phyloP scores from a whole-genome alignment of 2,888 invertebrate genomes.

The Dyspetes luteomarginatus region DNA sequence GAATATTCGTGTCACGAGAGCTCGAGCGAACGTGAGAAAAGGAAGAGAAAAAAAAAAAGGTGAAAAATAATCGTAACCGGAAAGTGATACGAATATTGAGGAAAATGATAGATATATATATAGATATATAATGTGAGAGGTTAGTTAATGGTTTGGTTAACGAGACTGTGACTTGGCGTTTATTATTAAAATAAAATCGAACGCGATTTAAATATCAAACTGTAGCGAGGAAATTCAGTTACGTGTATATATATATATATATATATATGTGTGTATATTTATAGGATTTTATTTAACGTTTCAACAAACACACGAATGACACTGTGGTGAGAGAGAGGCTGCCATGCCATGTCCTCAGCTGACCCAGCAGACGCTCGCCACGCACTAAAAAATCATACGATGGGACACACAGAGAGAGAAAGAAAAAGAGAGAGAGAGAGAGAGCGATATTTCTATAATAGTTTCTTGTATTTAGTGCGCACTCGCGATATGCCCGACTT shows the following conservation, averaged over 20 bases:
- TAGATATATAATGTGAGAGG: no score
- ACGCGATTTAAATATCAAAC: conserved; percentile 1
- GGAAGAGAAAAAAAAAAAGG: neutral
- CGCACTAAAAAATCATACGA: conserved; percentile 46
- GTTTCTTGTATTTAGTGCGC: neutral
- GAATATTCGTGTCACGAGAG: neutral
- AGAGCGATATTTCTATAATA: no score
- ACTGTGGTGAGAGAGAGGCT: conserved; percentile 55
- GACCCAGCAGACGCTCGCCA: conserved; percentile 74
- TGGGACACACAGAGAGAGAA: neutral
- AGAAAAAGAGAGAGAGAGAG: neutral
- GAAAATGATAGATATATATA: no score
- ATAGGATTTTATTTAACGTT: conserved; percentile 5
- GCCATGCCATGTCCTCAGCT: conserved; percentile 69
- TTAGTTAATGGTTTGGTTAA: conserved; percentile 3
- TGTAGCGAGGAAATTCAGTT: no score
- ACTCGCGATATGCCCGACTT: neutral
- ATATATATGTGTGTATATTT: no score
- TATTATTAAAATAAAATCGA: conserved; percentile 28
- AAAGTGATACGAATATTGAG: neutral
- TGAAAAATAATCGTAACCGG: conserved; percentile 1
- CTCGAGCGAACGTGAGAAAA: neutral
- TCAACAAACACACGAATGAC: conserved; percentile 42
- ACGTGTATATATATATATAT: no score
- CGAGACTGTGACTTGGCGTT: conserved; percentile 21